phyloP scores from a whole-genome alignment of 2,888 invertebrate species.

The Calliopum simillimum region DNA sequence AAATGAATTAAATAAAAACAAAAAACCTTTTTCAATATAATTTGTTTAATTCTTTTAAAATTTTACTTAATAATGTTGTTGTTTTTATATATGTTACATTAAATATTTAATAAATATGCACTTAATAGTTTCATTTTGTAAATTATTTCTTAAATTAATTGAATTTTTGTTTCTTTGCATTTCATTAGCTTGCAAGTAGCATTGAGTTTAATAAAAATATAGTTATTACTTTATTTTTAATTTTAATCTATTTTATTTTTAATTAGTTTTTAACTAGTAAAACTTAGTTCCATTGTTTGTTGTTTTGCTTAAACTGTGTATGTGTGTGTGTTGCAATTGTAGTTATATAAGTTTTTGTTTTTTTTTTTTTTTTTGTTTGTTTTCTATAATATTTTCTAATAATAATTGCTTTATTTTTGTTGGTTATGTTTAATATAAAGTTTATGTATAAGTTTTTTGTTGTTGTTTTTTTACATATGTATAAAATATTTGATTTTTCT shows the following conservation, averaged over 20 bases:
- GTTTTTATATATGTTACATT: slow-evolving; percentile 18
- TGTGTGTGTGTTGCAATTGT: too few species aligned
- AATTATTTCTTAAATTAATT: slow-evolving; percentile 10
- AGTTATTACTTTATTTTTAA: slow-evolving; percentile 6
- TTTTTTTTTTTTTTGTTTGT: slow-evolving; percentile 1
- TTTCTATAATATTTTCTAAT: not conserved
- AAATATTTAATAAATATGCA: slow-evolving; percentile 25
- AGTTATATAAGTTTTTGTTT: too few species aligned
- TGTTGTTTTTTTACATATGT: slow-evolving; percentile 14
- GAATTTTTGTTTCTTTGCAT: slow-evolving; percentile 7
- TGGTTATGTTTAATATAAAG: slow-evolving; percentile 2
- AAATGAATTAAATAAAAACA: not conserved
- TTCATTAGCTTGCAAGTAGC: not conserved
- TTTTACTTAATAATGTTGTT: slow-evolving; percentile 24
- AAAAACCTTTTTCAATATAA: not conserved
- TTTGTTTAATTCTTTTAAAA: slow-evolving; percentile 16
- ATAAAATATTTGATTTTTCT: slow-evolving; percentile 5
- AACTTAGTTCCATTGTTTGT: slow-evolving; percentile 18
- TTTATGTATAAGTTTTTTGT: not conserved
- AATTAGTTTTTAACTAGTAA: slow-evolving; percentile 11
- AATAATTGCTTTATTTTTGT: slow-evolving; percentile 11
- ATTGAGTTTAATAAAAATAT: not conserved
- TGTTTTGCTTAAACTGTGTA: not conserved
- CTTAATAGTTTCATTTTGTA: slow-evolving; percentile 18
- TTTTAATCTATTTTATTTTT: not conserved